These are phyloP conservation scores for Mandrillus leucophaeus DNA, from an alignment of 2,113 vertebrate species.

Conservation along the genomic window DNA sequence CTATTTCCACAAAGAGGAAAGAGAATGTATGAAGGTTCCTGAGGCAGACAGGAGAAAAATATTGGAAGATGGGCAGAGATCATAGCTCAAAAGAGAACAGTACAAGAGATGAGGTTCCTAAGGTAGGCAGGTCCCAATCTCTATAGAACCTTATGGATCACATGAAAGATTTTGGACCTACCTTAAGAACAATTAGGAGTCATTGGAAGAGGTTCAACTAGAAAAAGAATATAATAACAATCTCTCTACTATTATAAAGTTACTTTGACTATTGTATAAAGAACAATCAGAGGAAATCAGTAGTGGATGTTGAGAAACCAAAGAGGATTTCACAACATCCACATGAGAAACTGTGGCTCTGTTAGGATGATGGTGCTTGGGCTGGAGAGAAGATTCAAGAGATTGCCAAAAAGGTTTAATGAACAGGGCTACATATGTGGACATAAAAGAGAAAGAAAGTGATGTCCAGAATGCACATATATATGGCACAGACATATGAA, in stretches of 20 bases:
- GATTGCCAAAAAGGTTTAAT: neutral
- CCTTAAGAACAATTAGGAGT: neutral
- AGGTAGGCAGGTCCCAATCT: neutral
- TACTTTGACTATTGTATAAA: neutral
- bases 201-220: neutral
- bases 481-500: neutral
- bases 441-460: neutral
- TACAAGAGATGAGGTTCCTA: neutral
- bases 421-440: neutral
- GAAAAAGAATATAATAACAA: neutral
- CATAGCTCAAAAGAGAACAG: neutral
- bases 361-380: neutral
- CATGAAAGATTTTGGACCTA: neutral
- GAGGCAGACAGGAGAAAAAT: neutral
- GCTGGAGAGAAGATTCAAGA: neutral
- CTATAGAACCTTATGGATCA: neutral
- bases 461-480: neutral
- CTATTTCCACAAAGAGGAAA: neutral
- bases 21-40: neutral
- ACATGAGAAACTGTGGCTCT: neutral
- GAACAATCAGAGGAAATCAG: neutral
- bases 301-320: neutral
- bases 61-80: neutral
- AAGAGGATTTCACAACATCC: neutral
- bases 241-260: neutral